Conservation (phyloP, 2,888 invertebrate genomes). For the Trichopria drosophilae region DNA sequence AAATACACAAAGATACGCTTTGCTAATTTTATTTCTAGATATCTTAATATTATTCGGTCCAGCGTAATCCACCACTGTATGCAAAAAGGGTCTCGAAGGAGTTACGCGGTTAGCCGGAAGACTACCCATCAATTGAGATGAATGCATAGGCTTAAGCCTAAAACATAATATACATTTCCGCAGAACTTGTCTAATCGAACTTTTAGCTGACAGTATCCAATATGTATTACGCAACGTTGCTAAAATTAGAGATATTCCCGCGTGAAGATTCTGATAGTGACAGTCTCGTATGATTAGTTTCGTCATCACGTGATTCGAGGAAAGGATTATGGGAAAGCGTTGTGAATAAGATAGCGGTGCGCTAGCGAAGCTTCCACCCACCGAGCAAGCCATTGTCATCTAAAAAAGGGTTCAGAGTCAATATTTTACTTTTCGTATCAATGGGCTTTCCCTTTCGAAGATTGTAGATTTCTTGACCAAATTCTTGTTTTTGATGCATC, state of each 20-base stretch:
- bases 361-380: slow-evolving; percentile 22
- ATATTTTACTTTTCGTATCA: not conserved
- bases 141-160: slow-evolving; percentile 16
- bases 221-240: slow-evolving; percentile 12
- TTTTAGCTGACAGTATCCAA: slow-evolving; percentile 26
- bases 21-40: slow-evolving; percentile 12
- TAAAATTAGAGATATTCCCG: too few relatives aligned
- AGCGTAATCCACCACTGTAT: slow-evolving; percentile 29
- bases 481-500: slow-evolving; percentile 11
- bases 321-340: slow-evolving; percentile 16
- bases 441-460: not conserved
- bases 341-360: slow-evolving; percentile 9
- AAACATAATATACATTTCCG: slow-evolving; percentile 29
- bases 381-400: slow-evolving; percentile 29
- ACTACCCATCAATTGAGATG: slow-evolving; percentile 25
- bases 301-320: slow-evolving; percentile 10
- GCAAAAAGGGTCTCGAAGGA: slow-evolving; percentile 31
- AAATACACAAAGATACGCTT: too few relatives aligned
- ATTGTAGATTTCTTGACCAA: slow-evolving; percentile 1
- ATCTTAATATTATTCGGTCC: slow-evolving; percentile 9
- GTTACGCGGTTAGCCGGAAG: slow-evolving; percentile 33
- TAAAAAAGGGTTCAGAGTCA: slow-evolving; percentile 23
- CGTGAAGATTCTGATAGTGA: slow-evolving; percentile 20
- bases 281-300: slow-evolving; percentile 15
- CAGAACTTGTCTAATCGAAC: slow-evolving; percentile 20